Conservation (phyloP, 2,888 invertebrate species). For the Siphlonurus alternatus region DNA sequence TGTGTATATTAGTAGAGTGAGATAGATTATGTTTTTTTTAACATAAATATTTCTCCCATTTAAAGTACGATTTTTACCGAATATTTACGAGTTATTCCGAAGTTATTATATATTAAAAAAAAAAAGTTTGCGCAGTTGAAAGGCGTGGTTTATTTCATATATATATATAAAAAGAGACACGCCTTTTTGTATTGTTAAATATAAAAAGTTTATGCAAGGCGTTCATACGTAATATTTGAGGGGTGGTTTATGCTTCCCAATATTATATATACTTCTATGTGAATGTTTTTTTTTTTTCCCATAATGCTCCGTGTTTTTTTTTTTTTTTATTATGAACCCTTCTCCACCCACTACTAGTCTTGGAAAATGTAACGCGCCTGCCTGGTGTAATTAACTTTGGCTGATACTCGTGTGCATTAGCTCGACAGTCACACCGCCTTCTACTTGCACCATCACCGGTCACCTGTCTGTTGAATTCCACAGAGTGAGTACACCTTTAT, state of each 20-base stretch:
- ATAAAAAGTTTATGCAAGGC: background rate
- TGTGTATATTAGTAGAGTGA: no score
- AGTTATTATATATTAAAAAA: background rate
- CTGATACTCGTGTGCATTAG: background rate
- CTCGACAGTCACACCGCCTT: background rate
- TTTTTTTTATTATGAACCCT: no score
- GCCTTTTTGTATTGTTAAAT: conserved; percentile 3
- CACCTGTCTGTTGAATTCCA: no score
- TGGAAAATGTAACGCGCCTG: no score
- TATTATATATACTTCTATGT: no score
- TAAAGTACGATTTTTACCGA: background rate
- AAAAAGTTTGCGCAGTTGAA: background rate
- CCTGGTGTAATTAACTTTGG: background rate
- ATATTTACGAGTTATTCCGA: background rate
- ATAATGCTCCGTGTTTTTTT: no score
- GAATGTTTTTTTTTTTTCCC: no score
- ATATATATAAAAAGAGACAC: background rate
- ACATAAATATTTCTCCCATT: background rate
- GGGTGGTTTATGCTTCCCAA: background rate
- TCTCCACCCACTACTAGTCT: no score
- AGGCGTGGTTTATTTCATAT: background rate
- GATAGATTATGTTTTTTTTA: no score
- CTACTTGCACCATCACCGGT: background rate
- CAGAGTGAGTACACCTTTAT: no score
- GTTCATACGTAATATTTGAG: background rate